phyloP scores from a whole-genome alignment of 2,113 vertebrate genomes.

The Lipophrys pholis region DNA sequence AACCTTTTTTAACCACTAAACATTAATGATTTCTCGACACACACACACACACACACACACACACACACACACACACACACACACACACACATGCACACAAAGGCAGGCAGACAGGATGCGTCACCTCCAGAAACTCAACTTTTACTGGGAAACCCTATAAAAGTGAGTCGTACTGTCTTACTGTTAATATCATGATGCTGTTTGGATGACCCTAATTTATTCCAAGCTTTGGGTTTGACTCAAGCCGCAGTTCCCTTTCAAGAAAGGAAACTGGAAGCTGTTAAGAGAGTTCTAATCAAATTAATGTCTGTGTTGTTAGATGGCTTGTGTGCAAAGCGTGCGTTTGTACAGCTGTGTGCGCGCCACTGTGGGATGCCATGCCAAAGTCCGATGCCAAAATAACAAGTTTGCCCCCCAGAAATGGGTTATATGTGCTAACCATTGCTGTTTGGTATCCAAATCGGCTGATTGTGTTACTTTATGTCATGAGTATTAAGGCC shows the following conservation, averaged over 20 bases:
- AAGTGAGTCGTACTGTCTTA: constrained; percentile 39
- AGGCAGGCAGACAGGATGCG: constrained; percentile 2
- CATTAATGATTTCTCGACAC: no score
- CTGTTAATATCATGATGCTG: constrained; percentile 52
- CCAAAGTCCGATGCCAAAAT: constrained; percentile 28
- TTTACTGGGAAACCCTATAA: constrained; percentile 56
- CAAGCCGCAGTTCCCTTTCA: constrained; percentile 40
- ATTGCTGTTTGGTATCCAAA: constrained; percentile 34
- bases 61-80: constrained; percentile 26
- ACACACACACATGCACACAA: background rate
- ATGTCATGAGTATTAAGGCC: constrained; percentile 11
- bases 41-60: constrained; percentile 1
- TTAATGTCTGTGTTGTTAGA: constrained; percentile 49
- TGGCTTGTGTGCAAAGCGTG: constrained; percentile 40
- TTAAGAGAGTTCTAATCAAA: constrained; percentile 43
- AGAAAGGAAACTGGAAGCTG: constrained; percentile 40
- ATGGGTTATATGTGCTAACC: constrained; percentile 36
- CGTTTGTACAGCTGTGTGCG: constrained; percentile 50
- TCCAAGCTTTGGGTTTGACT: constrained; percentile 39
- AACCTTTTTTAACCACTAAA: no score
- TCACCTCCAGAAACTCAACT: constrained; percentile 45
- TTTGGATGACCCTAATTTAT: constrained; percentile 50
- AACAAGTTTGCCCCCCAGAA: constrained; percentile 40
- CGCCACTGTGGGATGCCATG: background rate
- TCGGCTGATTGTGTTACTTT: constrained; percentile 43